These are phyloP conservation scores for Hapalemur alaotrensis DNA, from an alignment of 2,797 vertebrate genomes.

Conservation along the genomic window DNA sequence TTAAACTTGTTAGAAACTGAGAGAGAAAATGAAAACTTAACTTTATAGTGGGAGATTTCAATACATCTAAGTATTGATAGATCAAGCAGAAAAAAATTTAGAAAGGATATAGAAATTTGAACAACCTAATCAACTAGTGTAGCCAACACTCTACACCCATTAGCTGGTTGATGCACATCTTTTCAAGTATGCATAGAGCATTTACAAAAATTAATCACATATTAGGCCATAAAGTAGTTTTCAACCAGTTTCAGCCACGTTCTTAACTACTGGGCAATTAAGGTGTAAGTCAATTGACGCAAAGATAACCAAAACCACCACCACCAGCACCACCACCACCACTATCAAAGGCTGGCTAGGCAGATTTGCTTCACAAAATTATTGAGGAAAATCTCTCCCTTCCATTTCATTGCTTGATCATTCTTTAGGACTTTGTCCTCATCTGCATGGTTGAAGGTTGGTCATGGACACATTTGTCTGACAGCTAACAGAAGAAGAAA, in stretches of 20 bases:
- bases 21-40: slow-evolving; percentile 28
- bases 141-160: background rate
- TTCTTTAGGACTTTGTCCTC: background rate
- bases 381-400: background rate
- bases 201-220: background rate
- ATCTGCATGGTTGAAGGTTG: background rate
- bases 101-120: background rate
- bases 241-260: background rate
- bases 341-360: background rate
- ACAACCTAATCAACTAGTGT: background rate
- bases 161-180: background rate
- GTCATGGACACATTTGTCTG: background rate
- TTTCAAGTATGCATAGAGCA: background rate
- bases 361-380: background rate
- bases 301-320: background rate
- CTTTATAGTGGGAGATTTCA: background rate
- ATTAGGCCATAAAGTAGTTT: background rate
- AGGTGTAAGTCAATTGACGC: background rate
- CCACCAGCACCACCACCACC: background rate
- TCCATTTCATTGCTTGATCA: background rate
- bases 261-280: background rate
- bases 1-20: slow-evolving; percentile 6
- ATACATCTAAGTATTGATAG: background rate
- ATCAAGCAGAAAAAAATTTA: background rate
- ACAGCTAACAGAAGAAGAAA: background rate